Evolutionary conservation across 2,113 vertebrate genomes (phyloP), one percentile per base, ranked within the genome.

Genomic region (Brachypodius melanocephalos): DNA sequence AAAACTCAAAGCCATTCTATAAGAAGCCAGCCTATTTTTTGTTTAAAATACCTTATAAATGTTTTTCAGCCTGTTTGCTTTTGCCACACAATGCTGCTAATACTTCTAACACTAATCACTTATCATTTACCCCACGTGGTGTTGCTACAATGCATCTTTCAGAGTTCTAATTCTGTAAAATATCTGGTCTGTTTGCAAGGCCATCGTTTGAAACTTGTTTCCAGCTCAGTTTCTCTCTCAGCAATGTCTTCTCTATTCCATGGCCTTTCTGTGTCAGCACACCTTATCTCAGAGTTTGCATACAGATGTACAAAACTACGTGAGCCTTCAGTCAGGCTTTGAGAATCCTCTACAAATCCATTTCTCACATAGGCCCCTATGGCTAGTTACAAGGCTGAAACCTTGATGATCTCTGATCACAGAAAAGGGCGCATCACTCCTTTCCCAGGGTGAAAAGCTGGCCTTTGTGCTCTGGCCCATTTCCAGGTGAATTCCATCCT

Each of bases 401-500:
- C 16, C 9, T 69, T 49, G 65, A 62, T 75, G 73, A 91, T 42
- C 43, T 73, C 40, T 63, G n/a, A 43, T 69, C 68, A 89, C 58
- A 72, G 62, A 96, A 85, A 88, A 85, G 13, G 48, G 45, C 31
- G 80, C 38, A 48, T 42, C 15, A 42, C 26, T 34, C 14, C 38
- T 82, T 85, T 75, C 74, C 17, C 48, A 74, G 42, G 32, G 8
- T 25, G 5, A 58, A 66, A 76, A 80, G 12, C 24, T 73, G 19
- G 19, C 38, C 67, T 58, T 24, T 0, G 0, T 58, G 13, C 79
- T 95, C 69, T 91, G 78, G 74, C 55, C 17, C 14, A 36, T 2
- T 73, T 91, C 78, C 67, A 83, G 61, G 68, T 83, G 48, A 90
- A 90, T 96, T 94, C 74, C 51, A 74, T 32, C 65, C 32, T 78